These are phyloP conservation scores for Calcarius ornatus DNA, from an alignment of 2,113 vertebrate genomes.

Conservation along the genomic window DNA sequence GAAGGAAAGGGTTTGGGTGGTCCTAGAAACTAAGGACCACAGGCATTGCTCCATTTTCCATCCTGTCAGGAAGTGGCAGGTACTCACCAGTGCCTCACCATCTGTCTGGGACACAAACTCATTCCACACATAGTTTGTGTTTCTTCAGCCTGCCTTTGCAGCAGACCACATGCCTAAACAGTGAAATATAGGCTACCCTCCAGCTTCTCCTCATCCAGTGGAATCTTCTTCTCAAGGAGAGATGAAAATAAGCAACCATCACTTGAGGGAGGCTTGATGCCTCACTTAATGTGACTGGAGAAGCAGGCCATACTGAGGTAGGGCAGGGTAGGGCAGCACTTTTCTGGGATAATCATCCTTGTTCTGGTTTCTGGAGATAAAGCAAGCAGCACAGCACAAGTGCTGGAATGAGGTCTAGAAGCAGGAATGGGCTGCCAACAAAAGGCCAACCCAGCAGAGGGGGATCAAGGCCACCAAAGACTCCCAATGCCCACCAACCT, in stretches of 20 bases:
- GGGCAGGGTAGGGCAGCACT: not conserved
- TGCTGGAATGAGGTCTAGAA: not conserved
- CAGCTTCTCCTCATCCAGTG: not conserved
- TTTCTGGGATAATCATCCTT: not conserved
- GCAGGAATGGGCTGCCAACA: not conserved
- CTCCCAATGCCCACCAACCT: accelerated
- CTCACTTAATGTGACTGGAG: not conserved
- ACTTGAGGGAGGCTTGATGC: not conserved
- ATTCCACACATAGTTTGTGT: not conserved
- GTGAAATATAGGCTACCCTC: not conserved
- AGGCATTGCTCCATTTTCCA: not conserved
- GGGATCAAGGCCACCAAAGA: not conserved
- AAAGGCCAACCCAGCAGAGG: not conserved
- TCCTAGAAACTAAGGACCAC: not conserved
- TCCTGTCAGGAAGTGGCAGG: not conserved
- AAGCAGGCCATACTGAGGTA: not conserved
- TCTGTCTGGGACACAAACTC: not conserved
- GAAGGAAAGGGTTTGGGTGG: not conserved
- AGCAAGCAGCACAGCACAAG: not conserved
- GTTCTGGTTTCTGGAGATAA: not conserved
- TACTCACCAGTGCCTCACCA: not conserved
- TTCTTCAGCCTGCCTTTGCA: not conserved
- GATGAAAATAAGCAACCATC: not conserved
- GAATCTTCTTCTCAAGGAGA: not conserved
- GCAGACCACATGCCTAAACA: not conserved